These are phyloP conservation scores for Sylvia borin DNA, from an alignment of 2,797 vertebrate genomes.

Conservation along the genomic window DNA sequence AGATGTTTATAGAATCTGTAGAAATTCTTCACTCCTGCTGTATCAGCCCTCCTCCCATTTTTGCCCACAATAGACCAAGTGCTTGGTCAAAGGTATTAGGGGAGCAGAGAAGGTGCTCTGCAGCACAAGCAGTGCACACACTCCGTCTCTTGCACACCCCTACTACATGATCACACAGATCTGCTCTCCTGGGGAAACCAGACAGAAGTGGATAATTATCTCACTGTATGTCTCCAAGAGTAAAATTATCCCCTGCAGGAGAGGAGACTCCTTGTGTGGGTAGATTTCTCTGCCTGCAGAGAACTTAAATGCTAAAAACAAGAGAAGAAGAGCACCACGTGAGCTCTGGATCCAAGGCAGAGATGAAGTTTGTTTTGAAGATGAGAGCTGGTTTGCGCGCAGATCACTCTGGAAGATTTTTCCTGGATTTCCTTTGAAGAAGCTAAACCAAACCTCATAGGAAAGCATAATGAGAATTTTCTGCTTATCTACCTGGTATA, in stretches of 20 bases:
- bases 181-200: not conserved
- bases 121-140: not conserved
- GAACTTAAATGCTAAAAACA: not conserved
- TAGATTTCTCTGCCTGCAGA: not conserved
- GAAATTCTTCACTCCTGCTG: not conserved
- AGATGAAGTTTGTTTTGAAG: not conserved
- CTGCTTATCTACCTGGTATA: not conserved
- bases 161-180: not conserved
- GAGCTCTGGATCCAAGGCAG: not conserved
- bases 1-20: not conserved
- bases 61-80: not conserved
- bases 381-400: not conserved
- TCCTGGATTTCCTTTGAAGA: not conserved
- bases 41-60: not conserved
- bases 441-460: not conserved
- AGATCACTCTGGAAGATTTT: not conserved
- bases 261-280: not conserved
- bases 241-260: constrained; percentile 9
- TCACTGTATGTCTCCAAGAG: not conserved
- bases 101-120: not conserved
- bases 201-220: not conserved
- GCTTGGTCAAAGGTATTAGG: not conserved
- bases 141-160: not conserved
- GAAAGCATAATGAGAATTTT: not conserved
- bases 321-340: not conserved